Conservation (phyloP, 2,113 vertebrate genomes). For the Stigmatopora nigra region DNA sequence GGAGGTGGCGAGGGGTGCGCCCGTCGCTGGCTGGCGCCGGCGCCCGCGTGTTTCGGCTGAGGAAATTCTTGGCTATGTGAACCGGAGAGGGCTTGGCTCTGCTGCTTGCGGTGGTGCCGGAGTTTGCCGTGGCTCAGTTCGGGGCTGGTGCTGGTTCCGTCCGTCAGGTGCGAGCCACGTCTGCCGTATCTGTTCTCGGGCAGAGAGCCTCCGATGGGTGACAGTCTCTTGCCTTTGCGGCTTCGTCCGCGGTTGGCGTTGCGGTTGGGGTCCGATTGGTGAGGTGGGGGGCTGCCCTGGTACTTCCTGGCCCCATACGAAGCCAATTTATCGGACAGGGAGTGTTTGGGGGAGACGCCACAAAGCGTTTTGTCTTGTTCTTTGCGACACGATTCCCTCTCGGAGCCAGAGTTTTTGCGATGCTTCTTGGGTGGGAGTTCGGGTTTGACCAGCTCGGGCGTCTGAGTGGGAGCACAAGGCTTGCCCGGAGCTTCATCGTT, state of each 20-base stretch:
- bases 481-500: conserved; percentile 25
- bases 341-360: conserved; percentile 24
- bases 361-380: conserved; percentile 23
- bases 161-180: conserved; percentile 37
- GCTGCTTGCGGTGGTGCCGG: conserved; percentile 28
- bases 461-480: neutral
- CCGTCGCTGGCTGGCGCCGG: conserved; percentile 9
- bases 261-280: neutral
- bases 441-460: conserved; percentile 37
- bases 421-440: conserved; percentile 56
- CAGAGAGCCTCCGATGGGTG: conserved; percentile 18
- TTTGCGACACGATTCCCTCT: conserved; percentile 16
- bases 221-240: conserved; percentile 30
- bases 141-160: conserved; percentile 60
- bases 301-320: conserved; percentile 31
- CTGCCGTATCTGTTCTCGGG: conserved; percentile 34
- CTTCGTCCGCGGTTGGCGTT: conserved; percentile 10
- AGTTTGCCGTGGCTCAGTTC: conserved; percentile 50
- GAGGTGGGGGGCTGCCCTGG: conserved; percentile 37
- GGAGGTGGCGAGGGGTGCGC: conserved; percentile 16
- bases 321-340: conserved; percentile 36
- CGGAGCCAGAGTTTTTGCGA: conserved; percentile 18
- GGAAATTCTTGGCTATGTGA: conserved; percentile 17
- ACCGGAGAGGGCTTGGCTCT: conserved; percentile 10
- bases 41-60: conserved; percentile 18